Evolutionary conservation across 2,797 vertebrate species (phyloP), one percentile per base, ranked within the genome.

Genomic region (Yasuhikotakia modesta): DNA sequence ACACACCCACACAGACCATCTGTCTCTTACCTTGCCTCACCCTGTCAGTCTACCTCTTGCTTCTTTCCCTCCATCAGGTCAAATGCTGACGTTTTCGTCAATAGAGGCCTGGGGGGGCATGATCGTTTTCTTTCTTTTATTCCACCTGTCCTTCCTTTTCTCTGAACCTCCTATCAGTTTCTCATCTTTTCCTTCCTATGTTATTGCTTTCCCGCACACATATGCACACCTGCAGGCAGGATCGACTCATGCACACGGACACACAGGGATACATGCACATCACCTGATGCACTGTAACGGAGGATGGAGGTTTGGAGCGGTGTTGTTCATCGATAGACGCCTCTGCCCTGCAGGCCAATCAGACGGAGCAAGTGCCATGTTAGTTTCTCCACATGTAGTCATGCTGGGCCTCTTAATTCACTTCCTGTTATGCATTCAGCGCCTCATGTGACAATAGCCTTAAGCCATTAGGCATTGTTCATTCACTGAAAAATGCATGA

Each of bases 81-180:
- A 79, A 68, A 68, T 63, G 24, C 76, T 79, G 81, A 73, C 68
- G 19, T 57, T 73, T 69, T 63, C 2, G 39, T 79, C 81, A 79
- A 77, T 80, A 73, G 27, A 76, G 69, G 78, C 64, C 32, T 52
- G 72, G 32, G 57, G 27, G 35, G 27, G 10, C 32, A 53, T 24
- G 63, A n/a, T 78, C 43, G 1, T 50, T 70, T 79, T 58, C 53
- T 70, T 79, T 70, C 45, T 61, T 50, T 63, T 46, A 22, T 74
- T 48, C 48, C 55, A n/a, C 67, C 12, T 60, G 27, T 74, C 58
- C 43, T 48, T 17, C 60, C 68, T 71, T 71, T 71, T n/a, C 11
- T n/a, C 19, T 64, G 32, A 67, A 60, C 21, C 30, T 61, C 16
- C 14, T 45, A 27, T 81, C 19, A 55, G 5, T 63, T 67, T 57